Evolutionary conservation across 2,797 vertebrate species (phyloP).

Genomic region (Threskiornis aethiopicus): DNA sequence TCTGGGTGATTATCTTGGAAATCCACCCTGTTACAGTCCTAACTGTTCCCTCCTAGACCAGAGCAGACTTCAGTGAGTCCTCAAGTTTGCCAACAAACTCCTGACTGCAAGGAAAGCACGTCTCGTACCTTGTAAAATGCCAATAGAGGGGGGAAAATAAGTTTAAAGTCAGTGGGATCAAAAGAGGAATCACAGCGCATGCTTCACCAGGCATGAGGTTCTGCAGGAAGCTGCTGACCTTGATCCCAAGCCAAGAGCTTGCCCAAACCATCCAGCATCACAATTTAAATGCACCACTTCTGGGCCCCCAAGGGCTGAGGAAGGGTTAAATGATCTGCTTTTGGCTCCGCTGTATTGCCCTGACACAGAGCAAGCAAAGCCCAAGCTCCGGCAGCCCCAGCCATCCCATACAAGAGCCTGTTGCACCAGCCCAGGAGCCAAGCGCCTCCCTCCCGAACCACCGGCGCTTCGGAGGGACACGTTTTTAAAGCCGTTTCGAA

Average conservation of each 20-base stretch:
- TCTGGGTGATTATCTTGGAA: background rate
- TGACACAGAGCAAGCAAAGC: background rate
- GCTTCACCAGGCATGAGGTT: background rate
- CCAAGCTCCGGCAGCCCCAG: background rate
- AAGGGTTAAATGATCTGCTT: background rate
- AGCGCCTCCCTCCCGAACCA: background rate
- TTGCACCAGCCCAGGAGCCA: background rate
- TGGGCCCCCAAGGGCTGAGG: background rate
- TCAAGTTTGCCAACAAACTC: background rate
- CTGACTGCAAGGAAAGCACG: background rate
- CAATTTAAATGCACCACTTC: background rate
- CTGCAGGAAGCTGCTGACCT: background rate
- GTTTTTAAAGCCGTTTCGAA: background rate
- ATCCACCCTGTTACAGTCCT: background rate
- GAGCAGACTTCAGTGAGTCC: rapidly evolving
- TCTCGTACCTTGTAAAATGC: background rate
- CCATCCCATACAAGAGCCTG: background rate
- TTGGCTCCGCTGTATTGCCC: background rate
- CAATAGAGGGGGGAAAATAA: too few relatives aligned
- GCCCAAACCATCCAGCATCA: background rate
- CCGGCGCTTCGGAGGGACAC: rapidly evolving
- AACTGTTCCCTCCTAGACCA: background rate
- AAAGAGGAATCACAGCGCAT: background rate
- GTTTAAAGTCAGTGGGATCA: background rate
- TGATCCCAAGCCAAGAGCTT: background rate